Conservation (phyloP, 2,888 invertebrate species). For the Hemistola chrysoprasaria region DNA sequence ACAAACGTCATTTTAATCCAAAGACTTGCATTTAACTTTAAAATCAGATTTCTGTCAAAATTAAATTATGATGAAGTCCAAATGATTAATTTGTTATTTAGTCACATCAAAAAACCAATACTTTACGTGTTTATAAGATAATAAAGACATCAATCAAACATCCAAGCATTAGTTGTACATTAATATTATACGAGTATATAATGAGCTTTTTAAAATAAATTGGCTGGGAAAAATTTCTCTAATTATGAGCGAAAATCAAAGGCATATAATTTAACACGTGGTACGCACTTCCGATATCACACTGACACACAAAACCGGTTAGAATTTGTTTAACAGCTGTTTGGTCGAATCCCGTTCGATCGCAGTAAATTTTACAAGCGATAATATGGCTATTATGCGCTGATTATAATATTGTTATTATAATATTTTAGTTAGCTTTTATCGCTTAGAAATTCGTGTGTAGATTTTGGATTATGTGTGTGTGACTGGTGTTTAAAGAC, state of each 20-base stretch:
- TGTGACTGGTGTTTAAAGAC: slow-evolving; percentile 1
- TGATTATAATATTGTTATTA: slow-evolving; percentile 32
- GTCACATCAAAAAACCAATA: too few species aligned
- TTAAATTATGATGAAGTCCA: too few species aligned
- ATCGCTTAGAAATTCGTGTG: slow-evolving; percentile 28
- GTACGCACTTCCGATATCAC: slow-evolving; percentile 19
- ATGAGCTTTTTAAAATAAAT: slow-evolving; percentile 1
- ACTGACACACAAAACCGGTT: slow-evolving; percentile 23
- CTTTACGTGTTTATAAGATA: too few species aligned
- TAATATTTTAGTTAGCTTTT: slow-evolving; percentile 19
- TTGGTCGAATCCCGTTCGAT: slow-evolving; percentile 15
- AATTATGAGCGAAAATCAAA: slow-evolving; percentile 6
- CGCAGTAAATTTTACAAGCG: slow-evolving; percentile 37
- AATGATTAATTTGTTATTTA: too few species aligned
- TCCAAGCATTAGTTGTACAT: too few species aligned
- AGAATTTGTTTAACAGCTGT: slow-evolving; percentile 24
- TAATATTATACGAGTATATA: too few species aligned
- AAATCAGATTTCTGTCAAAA: too few species aligned
- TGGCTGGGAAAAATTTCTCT: slow-evolving; percentile 8
- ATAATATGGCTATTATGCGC: slow-evolving; percentile 30
- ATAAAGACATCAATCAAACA: too few species aligned
- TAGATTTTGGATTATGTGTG: slow-evolving; percentile 4
- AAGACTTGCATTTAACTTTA: too few species aligned
- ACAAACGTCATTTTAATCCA: too few species aligned
- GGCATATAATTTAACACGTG: background rate